phyloP scores from a whole-genome alignment of 1,140 invertebrate genomes.

The Lepeophtheirus salmonis region DNA sequence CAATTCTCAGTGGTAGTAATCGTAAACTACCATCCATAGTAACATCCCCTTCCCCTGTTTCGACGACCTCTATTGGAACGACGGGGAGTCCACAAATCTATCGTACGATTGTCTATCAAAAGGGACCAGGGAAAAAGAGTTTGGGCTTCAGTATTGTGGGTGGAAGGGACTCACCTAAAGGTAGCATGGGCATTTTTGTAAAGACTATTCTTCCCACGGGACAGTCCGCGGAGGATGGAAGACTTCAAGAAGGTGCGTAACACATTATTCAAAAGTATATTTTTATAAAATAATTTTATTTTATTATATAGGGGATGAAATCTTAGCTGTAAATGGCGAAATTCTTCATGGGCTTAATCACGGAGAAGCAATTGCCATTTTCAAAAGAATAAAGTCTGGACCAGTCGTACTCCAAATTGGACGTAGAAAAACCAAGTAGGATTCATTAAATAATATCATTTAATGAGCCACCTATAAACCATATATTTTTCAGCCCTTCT shows the following conservation, averaged over 20 bases:
- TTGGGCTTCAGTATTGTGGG: slow-evolving; percentile 54
- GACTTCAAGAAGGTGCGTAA: slow-evolving; percentile 47
- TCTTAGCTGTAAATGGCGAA: slow-evolving; percentile 46
- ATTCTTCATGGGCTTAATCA: slow-evolving; percentile 62
- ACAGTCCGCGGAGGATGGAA: slow-evolving; percentile 44
- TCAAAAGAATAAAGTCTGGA: slow-evolving; percentile 58
- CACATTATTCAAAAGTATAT: too few relatives aligned
- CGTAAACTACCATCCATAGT: neutral
- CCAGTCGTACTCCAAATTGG: slow-evolving; percentile 54
- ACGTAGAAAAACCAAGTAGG: slow-evolving; percentile 30
- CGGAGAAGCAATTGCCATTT: slow-evolving; percentile 57
- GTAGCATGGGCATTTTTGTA: slow-evolving; percentile 50
- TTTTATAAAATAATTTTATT: neutral
- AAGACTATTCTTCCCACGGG: slow-evolving; percentile 47
- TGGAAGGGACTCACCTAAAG: slow-evolving; percentile 46
- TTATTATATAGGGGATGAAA: slow-evolving; percentile 23
- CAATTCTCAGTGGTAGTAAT: neutral
- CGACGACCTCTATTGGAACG: too few relatives aligned
- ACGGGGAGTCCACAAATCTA: neutral
- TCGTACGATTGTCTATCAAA: slow-evolving; percentile 35
- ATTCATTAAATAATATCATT: neutral
- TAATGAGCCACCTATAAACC: neutral
- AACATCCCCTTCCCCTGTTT: neutral
- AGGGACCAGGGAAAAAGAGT: slow-evolving; percentile 42
- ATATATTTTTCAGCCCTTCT: neutral